Evolutionary conservation across 1,140 invertebrate genomes (phyloP).

Genomic region (Chironomus striatipennis): DNA sequence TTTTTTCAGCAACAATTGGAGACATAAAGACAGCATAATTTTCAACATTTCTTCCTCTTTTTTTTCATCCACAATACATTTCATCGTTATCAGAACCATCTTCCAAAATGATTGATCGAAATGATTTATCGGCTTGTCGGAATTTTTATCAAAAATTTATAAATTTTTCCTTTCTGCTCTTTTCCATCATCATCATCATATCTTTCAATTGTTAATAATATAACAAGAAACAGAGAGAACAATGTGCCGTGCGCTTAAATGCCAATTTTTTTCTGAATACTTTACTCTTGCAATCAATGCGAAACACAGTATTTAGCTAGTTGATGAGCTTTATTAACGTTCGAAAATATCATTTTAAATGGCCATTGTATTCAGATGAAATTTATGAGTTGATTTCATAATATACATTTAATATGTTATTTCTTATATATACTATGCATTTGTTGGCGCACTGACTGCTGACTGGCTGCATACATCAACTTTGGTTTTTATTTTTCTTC

Average conservation of each 20-base stretch:
- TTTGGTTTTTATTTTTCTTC: background rate
- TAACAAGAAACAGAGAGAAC: background rate
- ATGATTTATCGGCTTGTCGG: conserved; percentile 6
- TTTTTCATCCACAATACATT: no score
- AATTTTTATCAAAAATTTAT: conserved; percentile 12
- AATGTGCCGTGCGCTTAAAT: conserved; percentile 22
- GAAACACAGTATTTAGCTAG: conserved; percentile 19
- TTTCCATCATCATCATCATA: background rate
- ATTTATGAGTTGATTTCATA: conserved; percentile 24
- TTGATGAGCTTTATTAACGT: conserved; percentile 24
- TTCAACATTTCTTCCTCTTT: background rate
- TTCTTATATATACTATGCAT: background rate
- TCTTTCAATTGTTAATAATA: background rate
- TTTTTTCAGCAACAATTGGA: background rate
- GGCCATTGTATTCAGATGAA: conserved; percentile 22
- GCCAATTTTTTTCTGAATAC: conserved; percentile 11
- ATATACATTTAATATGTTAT: conserved; percentile 20
- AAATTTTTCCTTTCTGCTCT: background rate
- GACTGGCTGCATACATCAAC: conserved; percentile 1
- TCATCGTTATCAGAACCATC: background rate
- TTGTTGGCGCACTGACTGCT: background rate
- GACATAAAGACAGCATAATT: background rate
- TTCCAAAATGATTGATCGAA: conserved; percentile 12
- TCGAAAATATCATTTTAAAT: conserved; percentile 23
- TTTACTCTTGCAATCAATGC: background rate